Evolutionary conservation across 2,797 vertebrate genomes (phyloP), one percentile per base, ranked within the genome.

Genomic region (Pempheris klunzingeri): DNA sequence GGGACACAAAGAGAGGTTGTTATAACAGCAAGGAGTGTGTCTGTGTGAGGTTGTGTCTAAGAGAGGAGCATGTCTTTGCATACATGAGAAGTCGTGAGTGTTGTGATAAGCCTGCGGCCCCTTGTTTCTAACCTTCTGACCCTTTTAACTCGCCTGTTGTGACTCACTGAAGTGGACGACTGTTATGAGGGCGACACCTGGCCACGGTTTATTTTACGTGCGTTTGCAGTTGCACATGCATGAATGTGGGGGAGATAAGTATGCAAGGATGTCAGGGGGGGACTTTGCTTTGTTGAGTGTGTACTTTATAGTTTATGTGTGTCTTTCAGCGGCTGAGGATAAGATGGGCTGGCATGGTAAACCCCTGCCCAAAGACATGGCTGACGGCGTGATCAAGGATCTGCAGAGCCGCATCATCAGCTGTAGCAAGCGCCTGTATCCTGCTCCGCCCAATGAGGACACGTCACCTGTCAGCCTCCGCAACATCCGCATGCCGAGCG

Each of bases 301-400:
- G 15, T 28, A n/a, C 30, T 53, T 70, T 52, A 60, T 53, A n/a
- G 49, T 7, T 43, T 58, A 22, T 79, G 7, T 76, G 20, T 78
- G 38, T 78, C 0, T 80, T 61, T 57, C 77, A 99, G 98, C 90
- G 78, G 89, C 96, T 52, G 98, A 99, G 92, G 98, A 99, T 80
- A 98, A 98, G 90, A 96, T 97, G 90, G 95, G 94, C 71, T 99
- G 98, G 98, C 98, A 99, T 3, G 98, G 97, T 18, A 99, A 98
- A 77, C 95, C 97, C 5, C 95, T 99, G 78, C 95, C 97, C 2
- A 97, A 97, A 90, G 97, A 98, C 80, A 95, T 97, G 96, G 96
- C 97, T 0, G 97, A 99, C 2, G 92, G 95, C 11, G 85, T 96
- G 44, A 92, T 98, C 89, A 96, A 96, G 77, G 97, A 98, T 85